Percentiles rank a stretch among this genome's conserved stretches.
Conservation (phyloP, 2,797 vertebrate genomes). For the Bovichtus diacanthus region DNA sequence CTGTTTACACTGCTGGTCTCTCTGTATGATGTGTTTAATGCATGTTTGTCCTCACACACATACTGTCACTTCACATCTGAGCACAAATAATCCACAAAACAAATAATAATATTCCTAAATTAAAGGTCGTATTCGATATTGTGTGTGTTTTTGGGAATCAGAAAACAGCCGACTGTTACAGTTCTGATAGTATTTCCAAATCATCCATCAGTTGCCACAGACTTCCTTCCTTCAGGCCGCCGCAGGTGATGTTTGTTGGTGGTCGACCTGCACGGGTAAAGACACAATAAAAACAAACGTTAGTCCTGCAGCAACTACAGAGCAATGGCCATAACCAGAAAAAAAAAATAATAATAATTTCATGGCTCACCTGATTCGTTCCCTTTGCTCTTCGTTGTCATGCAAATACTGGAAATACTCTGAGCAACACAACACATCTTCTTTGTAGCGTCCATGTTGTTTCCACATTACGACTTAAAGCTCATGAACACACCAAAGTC, state of each 20-base stretch:
- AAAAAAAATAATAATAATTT: too few relatives aligned
- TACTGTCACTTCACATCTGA: background rate
- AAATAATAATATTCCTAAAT: background rate
- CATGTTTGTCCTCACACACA: background rate
- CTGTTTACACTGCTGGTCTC: slow-evolving; percentile 35
- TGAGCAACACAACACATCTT: too few relatives aligned
- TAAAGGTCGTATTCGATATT: background rate
- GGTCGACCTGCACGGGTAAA: too few relatives aligned
- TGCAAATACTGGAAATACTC: too few relatives aligned
- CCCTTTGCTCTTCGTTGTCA: too few relatives aligned
- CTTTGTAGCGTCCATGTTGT: too few relatives aligned
- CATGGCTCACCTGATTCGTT: too few relatives aligned
- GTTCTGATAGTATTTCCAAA: slow-evolving; percentile 13
- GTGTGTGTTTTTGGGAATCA: background rate
- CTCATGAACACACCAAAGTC: too few relatives aligned
- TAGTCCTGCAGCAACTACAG: too few relatives aligned
- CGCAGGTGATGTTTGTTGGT: background rate
- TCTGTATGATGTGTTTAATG: slow-evolving; percentile 1
- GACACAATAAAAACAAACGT: too few relatives aligned
- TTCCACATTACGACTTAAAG: too few relatives aligned
- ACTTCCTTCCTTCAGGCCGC: slow-evolving; percentile 2
- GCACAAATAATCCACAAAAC: background rate
- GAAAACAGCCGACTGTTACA: background rate
- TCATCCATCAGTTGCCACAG: background rate
- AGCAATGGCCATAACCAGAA: too few relatives aligned